Evolutionary conservation across 2,113 vertebrate species (phyloP).

Genomic region (Onychostruthus taczanowskii): DNA sequence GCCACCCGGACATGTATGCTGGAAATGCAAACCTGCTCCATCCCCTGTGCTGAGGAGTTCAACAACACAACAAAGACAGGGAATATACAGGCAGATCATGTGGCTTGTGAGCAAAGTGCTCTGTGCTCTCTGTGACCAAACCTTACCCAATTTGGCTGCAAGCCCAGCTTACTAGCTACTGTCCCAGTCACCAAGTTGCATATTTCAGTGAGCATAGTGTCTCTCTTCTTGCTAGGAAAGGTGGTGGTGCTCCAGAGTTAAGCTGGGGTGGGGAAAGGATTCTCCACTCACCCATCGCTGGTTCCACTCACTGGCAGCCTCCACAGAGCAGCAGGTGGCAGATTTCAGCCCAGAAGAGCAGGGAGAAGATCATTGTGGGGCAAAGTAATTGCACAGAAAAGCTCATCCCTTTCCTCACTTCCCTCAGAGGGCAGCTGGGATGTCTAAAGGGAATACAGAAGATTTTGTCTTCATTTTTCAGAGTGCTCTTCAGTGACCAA

Average conservation of each 20-base stretch:
- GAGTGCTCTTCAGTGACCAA: fast-evolving
- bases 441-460: not conserved
- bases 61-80: not conserved
- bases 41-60: not conserved
- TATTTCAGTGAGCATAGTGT: not conserved
- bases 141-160: not conserved
- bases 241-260: not conserved
- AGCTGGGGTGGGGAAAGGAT: fast-evolving
- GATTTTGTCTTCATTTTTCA: not conserved
- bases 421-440: not conserved
- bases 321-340: not conserved
- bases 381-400: not conserved
- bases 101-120: not conserved
- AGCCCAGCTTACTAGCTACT: not conserved
- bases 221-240: not conserved
- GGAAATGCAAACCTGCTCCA: not conserved
- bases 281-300: fast-evolving
- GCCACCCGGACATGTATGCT: fast-evolving
- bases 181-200: no score
- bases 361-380: fast-evolving
- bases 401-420: fast-evolving
- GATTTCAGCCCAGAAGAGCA: not conserved
- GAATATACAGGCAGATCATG: not conserved
- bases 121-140: not conserved
- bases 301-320: not conserved